Evolutionary conservation across 2,888 invertebrate species (phyloP), one percentile per base, ranked within the genome.

Genomic region (Pollenia labialis): DNA sequence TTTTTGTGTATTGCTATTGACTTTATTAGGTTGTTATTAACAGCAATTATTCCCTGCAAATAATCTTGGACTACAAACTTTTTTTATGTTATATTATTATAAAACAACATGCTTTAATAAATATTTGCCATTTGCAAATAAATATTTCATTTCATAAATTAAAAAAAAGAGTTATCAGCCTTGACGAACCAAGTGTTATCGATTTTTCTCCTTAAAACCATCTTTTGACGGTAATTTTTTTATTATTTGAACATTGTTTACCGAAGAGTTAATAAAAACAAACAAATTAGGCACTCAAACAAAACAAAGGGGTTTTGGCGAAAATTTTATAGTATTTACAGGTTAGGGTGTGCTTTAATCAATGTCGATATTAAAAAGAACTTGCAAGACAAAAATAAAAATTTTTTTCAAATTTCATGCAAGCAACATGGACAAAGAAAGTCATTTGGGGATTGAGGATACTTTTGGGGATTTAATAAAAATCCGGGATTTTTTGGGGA

Each of bases 221-320:
- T 80, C 82, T 66, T 82, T 82, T 85, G 58, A 48, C 74, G 74
- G 74, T 50, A 44, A 32, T 72, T 62, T 76, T 54, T 69, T 66
- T 74, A 2, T 2, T 48, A 2, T 76, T 46, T 68, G 40, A 71
- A 12, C 54, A 79, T 68, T 88, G 84, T 87, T 87, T 87, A 75
- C 86, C 66, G 80, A 74, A 54, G 32, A 69, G 16, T 79, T 69
- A 72, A 69, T 50, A 79, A 72, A 66, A 66, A 42, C 54, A 64
- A 72, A 74, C 54, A 74, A 80, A 82, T 60, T 79, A 56, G 52
- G 42, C 9, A 66, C 44, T 23, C n/a, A 60, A 60, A 62, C 11
- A 18, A 66, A 74, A 60, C 64, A 23, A 16, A 18, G 18, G 58
- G 7, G 58, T 68, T 74, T 18, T 50, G 69, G 14, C 50, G n/a